Base-by-base conservation (phyloP, 1,140 invertebrate genomes). In the Caenorhabditis inopinata region DNA sequence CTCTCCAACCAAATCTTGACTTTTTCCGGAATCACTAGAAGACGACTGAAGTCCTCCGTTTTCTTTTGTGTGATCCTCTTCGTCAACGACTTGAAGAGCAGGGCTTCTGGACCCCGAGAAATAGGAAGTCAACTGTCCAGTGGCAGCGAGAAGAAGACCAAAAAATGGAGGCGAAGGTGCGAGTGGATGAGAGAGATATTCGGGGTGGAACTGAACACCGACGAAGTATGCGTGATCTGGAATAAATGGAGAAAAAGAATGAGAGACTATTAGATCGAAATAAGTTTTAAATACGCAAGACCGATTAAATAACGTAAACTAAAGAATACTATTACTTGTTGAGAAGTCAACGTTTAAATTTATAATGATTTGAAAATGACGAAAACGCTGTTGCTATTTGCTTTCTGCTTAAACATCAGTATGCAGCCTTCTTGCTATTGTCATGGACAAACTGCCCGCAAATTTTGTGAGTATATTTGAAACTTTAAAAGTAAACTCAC, bases 201-300 rank as follows among this genome's bases (percentile, higher is more conserved):
- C 97, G 0, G 97, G 97, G 90, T 99, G 97, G 89, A 94, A 99
- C 89, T 99, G 97, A 0, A 96, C 95, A 0, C 93, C 94, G 14
- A 97, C 94, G 90, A 94, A 99, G 89, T 94, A 99, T 0, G 93
- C 93, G 90, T 99, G 96, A 82, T 91, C 91, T 90, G 82, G 16
- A 88, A 85, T 79, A n/a, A n/a, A n/a, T 48, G 16, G 11, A 25
- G 38, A 42, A 7, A 42, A 42, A 14, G 6, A 7, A 7, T 14
- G 14, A 42, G 38, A 14, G 38, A 14, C 14, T n/a, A n/a, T n/a
- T n/a, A n/a, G n/a, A n/a, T n/a, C n/a, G n/a, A n/a, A n/a, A n/a
- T n/a, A n/a, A n/a, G n/a, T n/a, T n/a, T n/a, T n/a, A n/a, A n/a
- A n/a, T n/a, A n/a, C n/a, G n/a, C n/a, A n/a, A n/a, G n/a, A n/a